Conservation (phyloP, 2,797 vertebrate genomes). For the Lophius americanus region DNA sequence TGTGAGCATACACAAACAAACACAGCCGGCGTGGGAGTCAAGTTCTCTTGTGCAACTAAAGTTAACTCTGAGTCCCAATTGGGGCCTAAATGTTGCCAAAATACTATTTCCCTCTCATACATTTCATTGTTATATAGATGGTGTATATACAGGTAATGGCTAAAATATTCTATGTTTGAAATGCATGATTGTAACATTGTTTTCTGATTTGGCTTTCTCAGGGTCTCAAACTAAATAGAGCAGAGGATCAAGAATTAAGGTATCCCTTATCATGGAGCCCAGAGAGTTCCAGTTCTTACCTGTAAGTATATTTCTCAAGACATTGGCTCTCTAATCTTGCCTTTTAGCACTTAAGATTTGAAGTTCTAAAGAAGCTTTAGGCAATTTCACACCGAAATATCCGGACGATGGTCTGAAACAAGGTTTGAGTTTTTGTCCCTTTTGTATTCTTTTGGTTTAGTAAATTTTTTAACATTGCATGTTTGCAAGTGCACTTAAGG, state of each 20-base stretch:
- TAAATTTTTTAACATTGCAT: no score
- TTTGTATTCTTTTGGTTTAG: no score
- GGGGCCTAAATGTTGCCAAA: not conserved
- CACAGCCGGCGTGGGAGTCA: no score
- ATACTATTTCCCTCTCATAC: not conserved
- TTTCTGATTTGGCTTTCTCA: constrained; percentile 19
- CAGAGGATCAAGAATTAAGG: constrained; percentile 73
- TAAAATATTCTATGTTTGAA: not conserved
- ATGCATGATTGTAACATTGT: not conserved
- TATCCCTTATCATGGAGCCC: constrained; percentile 86
- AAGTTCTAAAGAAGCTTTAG: no score
- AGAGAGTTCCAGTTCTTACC: constrained; percentile 79
- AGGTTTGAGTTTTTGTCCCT: no score
- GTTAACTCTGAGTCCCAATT: no score
- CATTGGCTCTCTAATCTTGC: no score
- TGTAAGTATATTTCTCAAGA: constrained; percentile 78
- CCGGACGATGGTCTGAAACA: no score
- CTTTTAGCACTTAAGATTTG: not conserved
- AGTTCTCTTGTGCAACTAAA: no score
- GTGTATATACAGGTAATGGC: not conserved
- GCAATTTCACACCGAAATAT: no score
- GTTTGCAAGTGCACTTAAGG: no score
- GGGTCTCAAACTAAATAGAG: constrained; percentile 38
- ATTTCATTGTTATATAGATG: not conserved
- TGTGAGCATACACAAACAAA: no score